Conservation (phyloP, 2,888 invertebrate species). For the Yponomeuta sedellus region DNA sequence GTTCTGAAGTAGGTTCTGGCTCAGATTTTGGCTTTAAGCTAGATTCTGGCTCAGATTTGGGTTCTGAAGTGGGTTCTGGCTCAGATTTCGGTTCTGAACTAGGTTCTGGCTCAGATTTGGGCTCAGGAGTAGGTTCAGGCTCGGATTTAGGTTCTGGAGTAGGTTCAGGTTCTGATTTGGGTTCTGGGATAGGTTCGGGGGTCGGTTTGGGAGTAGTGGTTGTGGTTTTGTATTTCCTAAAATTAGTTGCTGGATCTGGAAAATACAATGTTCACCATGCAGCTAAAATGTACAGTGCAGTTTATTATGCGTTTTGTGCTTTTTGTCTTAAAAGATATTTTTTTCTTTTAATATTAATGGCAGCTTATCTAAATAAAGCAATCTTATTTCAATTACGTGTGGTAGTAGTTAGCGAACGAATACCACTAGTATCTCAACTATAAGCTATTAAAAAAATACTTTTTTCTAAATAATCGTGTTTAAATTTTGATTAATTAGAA, state of each 20-base stretch:
- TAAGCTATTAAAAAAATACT: no score
- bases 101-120: slow-evolving; percentile 54
- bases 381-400: no score
- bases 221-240: neutral
- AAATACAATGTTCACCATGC: slow-evolving; percentile 62
- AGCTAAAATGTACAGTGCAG: slow-evolving; percentile 35
- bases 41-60: slow-evolving; percentile 46
- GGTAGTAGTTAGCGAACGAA: no score
- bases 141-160: slow-evolving; percentile 64
- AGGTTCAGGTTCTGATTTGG: slow-evolving; percentile 36
- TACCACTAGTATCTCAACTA: no score
- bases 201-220: slow-evolving; percentile 40
- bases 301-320: neutral
- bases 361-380: neutral
- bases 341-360: neutral
- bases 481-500: no score
- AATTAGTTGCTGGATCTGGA: slow-evolving; percentile 61
- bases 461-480: no score
- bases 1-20: slow-evolving; percentile 48
- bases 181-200: slow-evolving; percentile 40
- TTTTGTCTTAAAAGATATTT: neutral
- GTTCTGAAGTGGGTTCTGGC: slow-evolving; percentile 44
- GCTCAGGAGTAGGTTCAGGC: slow-evolving; percentile 52
- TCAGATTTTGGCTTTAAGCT: slow-evolving; percentile 50
- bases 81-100: slow-evolving; percentile 50